These are phyloP conservation scores for Temnothorax rugatulus DNA, from an alignment of 2,888 invertebrate genomes.

Conservation along the genomic window DNA sequence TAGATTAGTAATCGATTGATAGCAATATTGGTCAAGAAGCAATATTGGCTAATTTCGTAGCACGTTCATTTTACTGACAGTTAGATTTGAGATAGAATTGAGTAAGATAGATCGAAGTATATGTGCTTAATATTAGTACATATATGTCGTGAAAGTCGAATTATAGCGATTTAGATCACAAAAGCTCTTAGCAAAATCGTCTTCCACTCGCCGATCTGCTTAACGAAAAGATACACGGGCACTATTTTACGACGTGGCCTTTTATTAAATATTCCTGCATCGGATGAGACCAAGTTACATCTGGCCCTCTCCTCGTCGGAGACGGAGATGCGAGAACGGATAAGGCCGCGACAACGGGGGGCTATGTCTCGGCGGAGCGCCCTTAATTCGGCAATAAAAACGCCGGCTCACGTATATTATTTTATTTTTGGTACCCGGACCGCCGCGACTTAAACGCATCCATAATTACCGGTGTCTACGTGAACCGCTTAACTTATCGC, in stretches of 20 bases:
- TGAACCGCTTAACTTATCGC: constrained; percentile 84
- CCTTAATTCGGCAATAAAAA: constrained; percentile 85
- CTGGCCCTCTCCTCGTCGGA: constrained; percentile 36
- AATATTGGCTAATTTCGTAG: not conserved
- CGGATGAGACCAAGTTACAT: constrained; percentile 68
- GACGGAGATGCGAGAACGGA: constrained; percentile 79
- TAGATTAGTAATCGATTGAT: constrained; percentile 8
- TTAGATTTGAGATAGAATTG: not conserved
- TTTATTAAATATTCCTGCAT: constrained; percentile 73
- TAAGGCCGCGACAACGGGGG: constrained; percentile 80
- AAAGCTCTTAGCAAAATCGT: constrained; percentile 20
- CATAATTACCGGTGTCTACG: constrained; percentile 85
- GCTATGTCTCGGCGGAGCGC: constrained; percentile 76
- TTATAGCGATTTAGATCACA: constrained; percentile 3
- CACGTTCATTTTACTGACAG: not conserved
- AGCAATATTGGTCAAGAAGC: not conserved
- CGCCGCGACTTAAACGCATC: constrained; percentile 85
- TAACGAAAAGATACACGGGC: constrained; percentile 28
- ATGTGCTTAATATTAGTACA: not conserved
- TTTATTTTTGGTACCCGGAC: constrained; percentile 85
- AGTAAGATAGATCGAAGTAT: not conserved
- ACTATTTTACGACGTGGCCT: constrained; percentile 52
- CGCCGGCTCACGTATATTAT: constrained; percentile 85
- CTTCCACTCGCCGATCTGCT: not conserved
- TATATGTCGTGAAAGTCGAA: not conserved